Evolutionary conservation across 2,797 vertebrate species (phyloP), one percentile per base, ranked within the genome.

Genomic region (Ceyx erithaca): DNA sequence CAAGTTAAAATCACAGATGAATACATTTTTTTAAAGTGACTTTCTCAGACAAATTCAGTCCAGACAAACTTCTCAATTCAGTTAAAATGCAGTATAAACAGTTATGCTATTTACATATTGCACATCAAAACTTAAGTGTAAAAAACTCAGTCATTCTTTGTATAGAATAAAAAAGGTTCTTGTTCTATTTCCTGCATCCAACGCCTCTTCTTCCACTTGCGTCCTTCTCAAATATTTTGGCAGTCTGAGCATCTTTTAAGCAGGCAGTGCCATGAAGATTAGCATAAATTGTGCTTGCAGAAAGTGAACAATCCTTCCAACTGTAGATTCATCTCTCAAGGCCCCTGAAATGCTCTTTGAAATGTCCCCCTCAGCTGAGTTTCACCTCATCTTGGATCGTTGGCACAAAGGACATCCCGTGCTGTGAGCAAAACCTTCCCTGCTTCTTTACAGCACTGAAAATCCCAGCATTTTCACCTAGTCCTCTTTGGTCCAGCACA

Each of bases 161-260:
- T 93, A 93, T 54, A 92, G 85, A 95, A 95, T 94, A 95, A 96
- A 95, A 66, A 91, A 80, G 43, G 66, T 92, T 89, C 90, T 95
- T 94, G 91, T 96, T 92, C 91, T 92, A 86, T 73, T 92, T 87
- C 66, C 63, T 52, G 85, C 72, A 81, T 81, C 45, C 59, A 90
- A 92, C 0, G 77, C 88, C 86, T 96, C 92, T 93, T 88, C 80
- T 95, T 94, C 85, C 78, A 79, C 12, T 90, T 90, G 69, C 86
- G 75, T 90, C 73, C 75, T 82, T 90, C 59, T 61, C 82, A 95
- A 90, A 78, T 88, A 70, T 71, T 93, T 91, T 89, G 72, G 79
- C 85, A 90, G 52, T 31, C 58, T 85, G 73, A 75, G 83, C 75
- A 68, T 68, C 75, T 82, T 91, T 26, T 58, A 73, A 91, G 54